phyloP scores from a whole-genome alignment of 2,888 invertebrate species.

The Polymixis lichenea region DNA sequence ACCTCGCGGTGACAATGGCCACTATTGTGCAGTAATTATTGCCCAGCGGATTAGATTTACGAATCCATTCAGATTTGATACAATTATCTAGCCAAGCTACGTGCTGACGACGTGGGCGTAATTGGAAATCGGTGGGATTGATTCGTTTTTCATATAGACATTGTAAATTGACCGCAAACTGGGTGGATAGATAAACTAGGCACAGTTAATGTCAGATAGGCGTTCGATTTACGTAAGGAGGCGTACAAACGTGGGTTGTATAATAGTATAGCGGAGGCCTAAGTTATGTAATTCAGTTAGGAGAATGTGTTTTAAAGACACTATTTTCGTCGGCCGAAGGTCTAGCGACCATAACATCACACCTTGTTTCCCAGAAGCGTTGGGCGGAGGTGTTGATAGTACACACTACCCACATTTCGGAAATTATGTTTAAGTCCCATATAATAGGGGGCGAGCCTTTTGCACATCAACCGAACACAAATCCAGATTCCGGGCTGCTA shows the following conservation, averaged over 20 bases:
- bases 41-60: constrained; percentile 59
- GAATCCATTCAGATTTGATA: constrained; percentile 59
- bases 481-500: too few relatives aligned
- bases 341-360: too few relatives aligned
- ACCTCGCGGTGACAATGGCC: constrained; percentile 41
- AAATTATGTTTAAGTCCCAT: too few relatives aligned
- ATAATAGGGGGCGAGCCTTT: too few relatives aligned
- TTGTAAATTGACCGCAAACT: not conserved
- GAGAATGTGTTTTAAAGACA: not conserved
- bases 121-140: constrained; percentile 42
- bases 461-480: too few relatives aligned
- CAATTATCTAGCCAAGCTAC: constrained; percentile 46
- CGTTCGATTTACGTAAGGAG: not conserved
- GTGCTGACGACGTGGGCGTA: constrained; percentile 38
- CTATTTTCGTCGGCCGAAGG: too few relatives aligned
- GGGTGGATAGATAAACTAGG: not conserved
- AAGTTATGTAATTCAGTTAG: too few relatives aligned
- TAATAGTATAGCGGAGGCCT: not conserved
- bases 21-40: constrained; percentile 61
- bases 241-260: not conserved
- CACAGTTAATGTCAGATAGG: not conserved
- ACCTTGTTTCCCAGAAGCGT: too few relatives aligned
- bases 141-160: constrained; percentile 40
- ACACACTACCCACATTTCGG: too few relatives aligned
- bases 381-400: too few relatives aligned